Conservation (phyloP, 2,797 vertebrate genomes). For the Echeneis naucrates region DNA sequence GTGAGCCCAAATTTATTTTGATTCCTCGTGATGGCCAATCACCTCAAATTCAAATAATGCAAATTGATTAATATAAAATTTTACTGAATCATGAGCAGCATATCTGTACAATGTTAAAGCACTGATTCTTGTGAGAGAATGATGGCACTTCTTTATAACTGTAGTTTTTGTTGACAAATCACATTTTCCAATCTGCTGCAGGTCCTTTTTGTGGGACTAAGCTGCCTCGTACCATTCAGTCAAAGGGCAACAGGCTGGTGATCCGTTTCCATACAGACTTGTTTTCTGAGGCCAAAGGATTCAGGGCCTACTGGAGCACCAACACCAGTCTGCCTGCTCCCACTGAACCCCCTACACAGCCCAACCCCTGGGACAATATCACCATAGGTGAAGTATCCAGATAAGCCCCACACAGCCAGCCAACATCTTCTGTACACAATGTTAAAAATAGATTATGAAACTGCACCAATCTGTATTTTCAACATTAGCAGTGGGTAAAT, state of each 20-base stretch:
- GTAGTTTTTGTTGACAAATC: not conserved
- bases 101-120: not conserved
- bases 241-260: constrained; percentile 76
- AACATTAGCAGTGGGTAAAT: not conserved
- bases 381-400: constrained; percentile 71
- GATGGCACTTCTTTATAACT: not conserved
- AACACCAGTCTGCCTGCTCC: constrained; percentile 72
- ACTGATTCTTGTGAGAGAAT: not conserved
- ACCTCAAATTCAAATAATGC: not conserved
- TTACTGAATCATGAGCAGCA: not conserved
- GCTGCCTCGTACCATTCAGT: constrained; percentile 70
- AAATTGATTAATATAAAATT: not conserved
- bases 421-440: not conserved
- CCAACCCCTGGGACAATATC: constrained; percentile 85
- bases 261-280: constrained; percentile 82
- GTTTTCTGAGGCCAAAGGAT: constrained; percentile 83
- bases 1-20: not conserved
- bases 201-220: constrained; percentile 84
- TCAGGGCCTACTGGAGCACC: constrained; percentile 85
- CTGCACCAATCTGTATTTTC: not conserved
- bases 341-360: constrained; percentile 77
- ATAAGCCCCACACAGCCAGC: not conserved
- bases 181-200: constrained; percentile 44
- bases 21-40: not conserved
- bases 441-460: not conserved